Percentiles rank a stretch among this genome's conserved stretches.
Evolutionary conservation across 2,113 vertebrate species (phyloP).

Genomic region (Pogonocichla stellata): DNA sequence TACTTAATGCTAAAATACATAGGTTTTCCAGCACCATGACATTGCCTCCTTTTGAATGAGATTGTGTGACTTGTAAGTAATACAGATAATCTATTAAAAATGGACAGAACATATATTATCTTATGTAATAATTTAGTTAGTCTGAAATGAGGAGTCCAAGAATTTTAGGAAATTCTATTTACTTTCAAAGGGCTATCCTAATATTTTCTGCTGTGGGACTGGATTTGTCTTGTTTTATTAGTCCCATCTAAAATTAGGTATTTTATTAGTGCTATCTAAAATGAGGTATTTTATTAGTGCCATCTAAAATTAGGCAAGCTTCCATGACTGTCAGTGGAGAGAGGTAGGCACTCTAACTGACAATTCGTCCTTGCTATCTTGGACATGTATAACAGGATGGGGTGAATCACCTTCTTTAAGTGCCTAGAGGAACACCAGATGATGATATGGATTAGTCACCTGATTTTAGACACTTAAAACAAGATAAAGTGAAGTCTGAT

Average conservation of each 20-base stretch:
- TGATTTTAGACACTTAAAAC: constrained; percentile 10
- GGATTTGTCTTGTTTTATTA: not conserved
- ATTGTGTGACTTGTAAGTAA: not conserved
- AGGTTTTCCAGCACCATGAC: not conserved
- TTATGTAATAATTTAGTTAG: not conserved
- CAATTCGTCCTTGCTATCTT: not conserved
- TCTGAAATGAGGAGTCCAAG: not conserved
- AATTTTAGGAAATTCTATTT: not conserved
- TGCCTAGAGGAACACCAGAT: not conserved
- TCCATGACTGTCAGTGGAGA: not conserved
- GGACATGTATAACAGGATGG: not conserved
- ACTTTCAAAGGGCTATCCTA: not conserved
- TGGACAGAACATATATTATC: not conserved
- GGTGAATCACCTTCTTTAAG: not conserved
- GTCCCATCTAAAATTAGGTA: not conserved
- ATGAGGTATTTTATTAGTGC: not conserved
- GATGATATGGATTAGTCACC: not conserved
- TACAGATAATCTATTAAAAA: not conserved
- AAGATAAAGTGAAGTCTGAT: not conserved
- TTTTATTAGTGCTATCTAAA: not conserved
- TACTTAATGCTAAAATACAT: not conserved
- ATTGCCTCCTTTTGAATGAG: not conserved
- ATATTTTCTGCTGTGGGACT: not conserved
- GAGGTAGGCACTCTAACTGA: not conserved
- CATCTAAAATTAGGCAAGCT: not conserved